phyloP scores from a whole-genome alignment of 2,888 invertebrate genomes.

The Nematopogon swammerdamellus region DNA sequence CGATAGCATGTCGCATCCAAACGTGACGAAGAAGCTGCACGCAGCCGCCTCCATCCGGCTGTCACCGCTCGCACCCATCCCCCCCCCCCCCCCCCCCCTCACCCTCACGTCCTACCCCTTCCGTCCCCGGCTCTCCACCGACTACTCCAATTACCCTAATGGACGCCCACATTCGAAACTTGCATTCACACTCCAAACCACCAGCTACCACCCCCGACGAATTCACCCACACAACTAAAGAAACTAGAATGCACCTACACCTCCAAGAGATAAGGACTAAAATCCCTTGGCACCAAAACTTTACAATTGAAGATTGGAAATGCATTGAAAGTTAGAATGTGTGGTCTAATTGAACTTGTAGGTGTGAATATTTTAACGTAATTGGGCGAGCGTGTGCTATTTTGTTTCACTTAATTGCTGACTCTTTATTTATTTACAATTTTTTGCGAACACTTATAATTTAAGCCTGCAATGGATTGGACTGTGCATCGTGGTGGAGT shows the following conservation, averaged over 20 bases:
- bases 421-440: no score
- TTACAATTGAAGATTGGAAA: neutral
- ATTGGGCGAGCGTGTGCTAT: no score
- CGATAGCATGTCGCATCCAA: neutral
- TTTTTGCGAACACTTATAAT: no score
- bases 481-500: no score
- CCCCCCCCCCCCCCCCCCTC: slow-evolving; percentile 6
- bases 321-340: neutral
- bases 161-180: slow-evolving; percentile 39
- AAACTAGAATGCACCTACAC: no score
- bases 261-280: no score
- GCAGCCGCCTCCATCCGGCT: neutral
- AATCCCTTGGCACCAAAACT: neutral
- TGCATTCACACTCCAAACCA: slow-evolving; percentile 50
- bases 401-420: no score
- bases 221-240: slow-evolving; percentile 17
- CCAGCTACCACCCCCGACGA: slow-evolving; percentile 26
- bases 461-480: no score
- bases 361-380: neutral
- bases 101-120: slow-evolving; percentile 26
- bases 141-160: slow-evolving; percentile 54
- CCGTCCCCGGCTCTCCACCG: slow-evolving; percentile 21
- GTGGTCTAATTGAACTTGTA: neutral
- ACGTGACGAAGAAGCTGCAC: neutral
- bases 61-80: neutral